Conservation (phyloP, 2,888 invertebrate genomes). For the Adineta ricciae region DNA sequence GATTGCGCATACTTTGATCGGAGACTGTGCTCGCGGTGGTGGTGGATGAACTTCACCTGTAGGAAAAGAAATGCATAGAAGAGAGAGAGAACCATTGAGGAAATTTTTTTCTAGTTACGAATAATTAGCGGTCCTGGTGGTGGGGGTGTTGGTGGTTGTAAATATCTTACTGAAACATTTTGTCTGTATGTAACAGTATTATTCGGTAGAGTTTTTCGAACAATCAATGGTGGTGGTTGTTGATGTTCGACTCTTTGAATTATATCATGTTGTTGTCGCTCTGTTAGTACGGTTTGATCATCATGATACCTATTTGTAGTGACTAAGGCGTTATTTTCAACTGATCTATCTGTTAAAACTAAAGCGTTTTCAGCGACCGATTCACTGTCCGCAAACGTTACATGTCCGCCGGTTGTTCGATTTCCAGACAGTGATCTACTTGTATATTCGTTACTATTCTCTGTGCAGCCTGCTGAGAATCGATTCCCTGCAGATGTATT, state of each 20-base stretch:
- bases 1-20: not conserved
- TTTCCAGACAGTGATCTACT: too few relatives aligned
- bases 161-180: not conserved
- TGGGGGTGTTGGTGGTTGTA: not conserved
- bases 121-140: conserved; percentile 7
- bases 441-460: not conserved
- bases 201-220: not conserved
- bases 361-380: too few relatives aligned
- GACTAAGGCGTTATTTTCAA: too few relatives aligned
- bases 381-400: too few relatives aligned
- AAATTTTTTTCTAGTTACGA: not conserved
- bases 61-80: not conserved
- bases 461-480: too few relatives aligned
- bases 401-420: too few relatives aligned
- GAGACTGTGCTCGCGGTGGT: not conserved
- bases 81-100: not conserved
- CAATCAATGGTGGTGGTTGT: not conserved
- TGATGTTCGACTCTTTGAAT: not conserved
- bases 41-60: conserved; percentile 15
- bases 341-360: too few relatives aligned
- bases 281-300: not conserved
- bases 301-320: too few relatives aligned
- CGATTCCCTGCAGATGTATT: not conserved
- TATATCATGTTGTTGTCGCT: not conserved
- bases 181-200: not conserved